Conservation (phyloP, 2,888 invertebrate species). For the Scaptomyza polygonia region DNA sequence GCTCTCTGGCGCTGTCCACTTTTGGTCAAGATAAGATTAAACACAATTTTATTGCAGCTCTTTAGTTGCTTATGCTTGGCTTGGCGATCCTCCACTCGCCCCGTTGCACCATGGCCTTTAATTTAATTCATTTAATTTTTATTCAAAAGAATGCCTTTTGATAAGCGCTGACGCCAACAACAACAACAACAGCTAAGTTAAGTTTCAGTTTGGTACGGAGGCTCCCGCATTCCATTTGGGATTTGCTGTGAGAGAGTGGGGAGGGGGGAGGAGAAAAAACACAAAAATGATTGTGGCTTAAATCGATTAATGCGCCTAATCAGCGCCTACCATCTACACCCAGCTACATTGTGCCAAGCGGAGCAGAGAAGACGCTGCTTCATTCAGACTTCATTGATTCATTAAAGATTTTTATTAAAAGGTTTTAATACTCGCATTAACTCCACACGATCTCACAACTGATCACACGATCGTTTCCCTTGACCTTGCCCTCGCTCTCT, state of each 20-base stretch:
- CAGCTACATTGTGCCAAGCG: constrained; percentile 53
- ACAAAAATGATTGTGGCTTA: constrained; percentile 80
- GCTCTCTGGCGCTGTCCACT: constrained; percentile 74
- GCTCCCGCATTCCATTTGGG: constrained; percentile 72
- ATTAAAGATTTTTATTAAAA: constrained; percentile 82
- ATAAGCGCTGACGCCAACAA: constrained; percentile 68
- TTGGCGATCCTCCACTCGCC: constrained; percentile 33
- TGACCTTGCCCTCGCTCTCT: constrained; percentile 6
- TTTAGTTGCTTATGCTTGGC: constrained; percentile 68
- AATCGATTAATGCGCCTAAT: constrained; percentile 83
- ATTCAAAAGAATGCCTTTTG: constrained; percentile 80
- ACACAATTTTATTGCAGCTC: constrained; percentile 83
- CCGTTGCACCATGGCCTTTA: no score
- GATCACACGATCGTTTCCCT: constrained; percentile 60
- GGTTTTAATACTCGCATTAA: constrained; percentile 83
- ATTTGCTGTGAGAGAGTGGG: constrained; percentile 27
- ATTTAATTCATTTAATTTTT: constrained; percentile 83
- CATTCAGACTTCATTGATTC: constrained; percentile 78
- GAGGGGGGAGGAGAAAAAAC: constrained; percentile 15
- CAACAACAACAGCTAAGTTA: constrained; percentile 46
- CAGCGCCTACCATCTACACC: constrained; percentile 78
- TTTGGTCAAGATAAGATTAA: constrained; percentile 79
- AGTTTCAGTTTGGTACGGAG: constrained; percentile 42
- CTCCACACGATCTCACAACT: constrained; percentile 81
- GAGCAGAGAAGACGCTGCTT: constrained; percentile 2